Base-by-base conservation (phyloP, 2,888 invertebrate species). In the Lampropteryx suffumata region DNA sequence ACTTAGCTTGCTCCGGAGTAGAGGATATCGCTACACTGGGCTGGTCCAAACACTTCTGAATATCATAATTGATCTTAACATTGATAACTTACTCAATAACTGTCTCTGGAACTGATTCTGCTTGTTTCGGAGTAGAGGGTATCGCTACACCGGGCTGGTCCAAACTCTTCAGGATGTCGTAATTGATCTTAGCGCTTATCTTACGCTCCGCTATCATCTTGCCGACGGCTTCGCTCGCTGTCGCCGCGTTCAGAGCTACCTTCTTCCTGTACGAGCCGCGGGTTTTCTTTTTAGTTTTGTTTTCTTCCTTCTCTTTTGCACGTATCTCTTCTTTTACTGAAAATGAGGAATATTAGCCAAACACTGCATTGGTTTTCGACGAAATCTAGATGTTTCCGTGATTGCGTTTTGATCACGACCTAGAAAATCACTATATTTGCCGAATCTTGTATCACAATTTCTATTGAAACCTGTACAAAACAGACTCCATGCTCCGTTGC, bases 111-210 rank as follows among this genome's bases (percentile, higher is more conserved):
- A 59, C 50, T 8, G 62, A 54, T 11, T 52, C 61, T 1, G 71
- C 10, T 7, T 14, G 57, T 6, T 73, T 67, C 1, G 64, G 48
- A 0, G 52, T 35, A 0, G 67, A 57, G 0, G 77, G 69, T 17
- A 67, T n/a, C 0, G 74, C 70, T 0, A 79, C 81, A 0, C 79
- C 84, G 0, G 82, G 79, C 24, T 79, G 79, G 61, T 93, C 95
- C 46, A 98, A 86, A 64, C 95, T 96, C 79, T 96, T 96, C 51
- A 99, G 85, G 29, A 99, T 98, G 65, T 99, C 99, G 73, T 99
- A 99, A 84, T 99, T 99, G 46, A 99, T 98, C 91, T 99, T 99
- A 3, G 94, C 94, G 2, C 99, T 99, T 60, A 99, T 95, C 75
- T 96, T 96, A 84, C 98, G 98, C 77, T 99, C 99, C 62, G 88